A percentile compares a stretch with the other conserved stretches of the same genome.
phyloP scores from a whole-genome alignment of 2,113 vertebrate genomes.

The Carassius auratus region DNA sequence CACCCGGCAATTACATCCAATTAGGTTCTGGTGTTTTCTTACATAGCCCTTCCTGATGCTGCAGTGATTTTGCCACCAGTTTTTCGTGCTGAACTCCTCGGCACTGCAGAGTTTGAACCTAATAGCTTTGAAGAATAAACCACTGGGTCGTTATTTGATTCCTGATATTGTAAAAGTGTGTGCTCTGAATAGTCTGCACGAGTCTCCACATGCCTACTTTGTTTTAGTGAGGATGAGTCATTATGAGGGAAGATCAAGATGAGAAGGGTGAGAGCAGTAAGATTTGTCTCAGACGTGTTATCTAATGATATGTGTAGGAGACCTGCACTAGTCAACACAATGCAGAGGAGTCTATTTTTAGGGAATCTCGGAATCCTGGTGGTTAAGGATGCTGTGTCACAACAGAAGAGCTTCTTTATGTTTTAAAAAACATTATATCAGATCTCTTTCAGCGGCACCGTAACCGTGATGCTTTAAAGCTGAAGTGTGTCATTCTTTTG shows the following conservation, averaged over 20 bases:
- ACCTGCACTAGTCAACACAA: slow-evolving; percentile 13
- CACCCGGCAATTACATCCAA: slow-evolving; percentile 39
- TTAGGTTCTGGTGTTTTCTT: slow-evolving; percentile 23
- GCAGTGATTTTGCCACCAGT: not conserved
- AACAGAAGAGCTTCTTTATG: not conserved
- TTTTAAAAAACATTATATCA: slow-evolving; percentile 16
- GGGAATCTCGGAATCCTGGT: not conserved
- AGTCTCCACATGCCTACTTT: not conserved
- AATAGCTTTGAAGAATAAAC: not conserved
- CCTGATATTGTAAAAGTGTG: not conserved
- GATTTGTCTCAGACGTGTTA: slow-evolving; percentile 19
- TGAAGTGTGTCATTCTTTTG: not conserved
- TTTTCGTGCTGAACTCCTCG: not conserved
- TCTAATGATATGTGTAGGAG: slow-evolving; percentile 35
- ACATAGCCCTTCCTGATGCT: not conserved
- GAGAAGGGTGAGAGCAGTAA: not conserved
- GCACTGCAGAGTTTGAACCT: not conserved
- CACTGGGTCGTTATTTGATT: not conserved
- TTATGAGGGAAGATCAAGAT: not conserved
- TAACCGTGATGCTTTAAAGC: not conserved
- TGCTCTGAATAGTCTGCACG: not conserved
- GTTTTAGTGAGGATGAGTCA: slow-evolving; percentile 13
- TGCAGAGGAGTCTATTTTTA: slow-evolving; percentile 35
- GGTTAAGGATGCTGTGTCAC: not conserved
- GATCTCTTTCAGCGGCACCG: not conserved